Conservation (phyloP, 1,140 invertebrate species). For the Hesperophylax magnus region DNA sequence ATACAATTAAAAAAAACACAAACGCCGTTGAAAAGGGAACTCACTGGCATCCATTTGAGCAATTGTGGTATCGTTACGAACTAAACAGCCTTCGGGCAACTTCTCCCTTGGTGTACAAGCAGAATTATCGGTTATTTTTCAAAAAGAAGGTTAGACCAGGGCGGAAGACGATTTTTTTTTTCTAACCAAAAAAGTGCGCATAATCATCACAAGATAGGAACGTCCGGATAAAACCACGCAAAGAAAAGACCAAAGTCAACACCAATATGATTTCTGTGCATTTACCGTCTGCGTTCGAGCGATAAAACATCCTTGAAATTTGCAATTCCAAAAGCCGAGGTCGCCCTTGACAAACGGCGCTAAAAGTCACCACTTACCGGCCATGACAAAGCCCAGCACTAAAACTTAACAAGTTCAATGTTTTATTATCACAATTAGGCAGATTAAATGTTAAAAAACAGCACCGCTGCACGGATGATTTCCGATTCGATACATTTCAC, state of each 20-base stretch:
- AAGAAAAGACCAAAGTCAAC: slow-evolving; percentile 64
- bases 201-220: slow-evolving; percentile 40
- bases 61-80: too few relatives aligned
- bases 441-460: slow-evolving; percentile 69
- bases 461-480: slow-evolving; percentile 69
- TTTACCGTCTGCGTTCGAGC: slow-evolving; percentile 72
- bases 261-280: slow-evolving; percentile 70
- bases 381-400: slow-evolving; percentile 73
- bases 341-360: slow-evolving; percentile 71
- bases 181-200: slow-evolving; percentile 51
- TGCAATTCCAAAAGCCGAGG: slow-evolving; percentile 69
- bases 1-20: slow-evolving; percentile 29
- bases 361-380: slow-evolving; percentile 73
- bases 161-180: slow-evolving; percentile 31
- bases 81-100: background rate
- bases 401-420: slow-evolving; percentile 70
- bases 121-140: slow-evolving; percentile 28
- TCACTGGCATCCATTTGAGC: too few relatives aligned
- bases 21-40: slow-evolving; percentile 2
- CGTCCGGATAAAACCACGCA: slow-evolving; percentile 43
- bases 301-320: slow-evolving; percentile 72
- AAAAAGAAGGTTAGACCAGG: slow-evolving; percentile 28
- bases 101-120: background rate
- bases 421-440: slow-evolving; percentile 70
- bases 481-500: slow-evolving; percentile 71